Evolutionary conservation across 2,797 vertebrate species (phyloP).

Genomic region (Bovichtus diacanthus): DNA sequence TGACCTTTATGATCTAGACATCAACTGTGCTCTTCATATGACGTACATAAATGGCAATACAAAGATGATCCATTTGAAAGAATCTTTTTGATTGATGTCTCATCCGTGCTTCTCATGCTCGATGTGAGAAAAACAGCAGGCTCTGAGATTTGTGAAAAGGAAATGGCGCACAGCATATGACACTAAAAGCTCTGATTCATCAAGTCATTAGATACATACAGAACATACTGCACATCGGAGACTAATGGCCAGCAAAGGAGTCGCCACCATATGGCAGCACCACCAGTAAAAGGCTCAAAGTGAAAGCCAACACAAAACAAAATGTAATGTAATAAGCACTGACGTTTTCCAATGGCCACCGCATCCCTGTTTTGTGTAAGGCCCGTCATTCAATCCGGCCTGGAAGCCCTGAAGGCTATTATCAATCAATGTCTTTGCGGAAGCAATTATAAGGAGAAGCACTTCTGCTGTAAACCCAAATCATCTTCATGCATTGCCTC

Average conservation of each 20-base stretch:
- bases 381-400: slow-evolving; percentile 39
- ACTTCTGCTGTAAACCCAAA: slow-evolving; percentile 59
- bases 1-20: no score
- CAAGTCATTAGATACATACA: neutral
- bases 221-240: neutral
- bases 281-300: neutral
- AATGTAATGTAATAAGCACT: slow-evolving; percentile 27
- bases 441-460: slow-evolving; percentile 62
- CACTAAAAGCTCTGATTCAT: neutral
- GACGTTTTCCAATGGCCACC: slow-evolving; percentile 24
- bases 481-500: slow-evolving; percentile 57
- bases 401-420: slow-evolving; percentile 46
- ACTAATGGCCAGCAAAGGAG: neutral
- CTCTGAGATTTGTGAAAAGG: neutral
- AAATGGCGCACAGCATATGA: neutral
- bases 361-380: slow-evolving; percentile 27
- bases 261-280: neutral
- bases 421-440: slow-evolving; percentile 60
- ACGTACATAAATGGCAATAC: no score
- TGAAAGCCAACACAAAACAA: neutral
- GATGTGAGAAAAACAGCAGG: neutral
- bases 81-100: neutral
- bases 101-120: neutral
- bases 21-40: no score
- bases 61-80: no score